phyloP scores from a whole-genome alignment of 2,797 vertebrate species.

The Anomalospiza imberbis region DNA sequence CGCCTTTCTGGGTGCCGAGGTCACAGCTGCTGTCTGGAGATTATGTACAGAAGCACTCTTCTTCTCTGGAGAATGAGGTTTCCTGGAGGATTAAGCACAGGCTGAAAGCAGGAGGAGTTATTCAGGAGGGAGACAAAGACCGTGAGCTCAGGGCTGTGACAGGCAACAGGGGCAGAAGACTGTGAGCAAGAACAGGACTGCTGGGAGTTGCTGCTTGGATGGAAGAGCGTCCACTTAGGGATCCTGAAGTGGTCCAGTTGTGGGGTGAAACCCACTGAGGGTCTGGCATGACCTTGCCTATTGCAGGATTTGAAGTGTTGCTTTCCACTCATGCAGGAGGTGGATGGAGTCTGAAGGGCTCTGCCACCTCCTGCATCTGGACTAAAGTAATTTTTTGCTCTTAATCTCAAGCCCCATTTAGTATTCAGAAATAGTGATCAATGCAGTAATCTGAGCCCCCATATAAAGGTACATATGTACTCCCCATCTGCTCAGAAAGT shows the following conservation, averaged over 20 bases:
- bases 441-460: background rate
- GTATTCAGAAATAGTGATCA: background rate
- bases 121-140: conserved; percentile 21
- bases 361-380: background rate
- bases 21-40: conserved; percentile 68
- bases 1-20: conserved; percentile 39
- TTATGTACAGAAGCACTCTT: conserved; percentile 56
- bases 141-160: rapidly evolving
- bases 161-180: background rate
- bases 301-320: background rate
- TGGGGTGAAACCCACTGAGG: background rate
- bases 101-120: conserved; percentile 38
- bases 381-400: background rate
- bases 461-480: background rate
- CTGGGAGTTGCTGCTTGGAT: background rate
- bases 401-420: background rate
- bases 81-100: conserved; percentile 57
- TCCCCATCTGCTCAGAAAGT: background rate
- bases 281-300: background rate
- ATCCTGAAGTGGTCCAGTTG: background rate
- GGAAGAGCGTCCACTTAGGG: background rate
- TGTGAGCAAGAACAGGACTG: background rate
- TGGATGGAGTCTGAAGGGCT: background rate
- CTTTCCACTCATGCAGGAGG: background rate
- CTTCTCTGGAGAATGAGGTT: conserved; percentile 45